Base-by-base conservation (phyloP, 2,113 vertebrate species). In the Chrysochloris asiatica region DNA sequence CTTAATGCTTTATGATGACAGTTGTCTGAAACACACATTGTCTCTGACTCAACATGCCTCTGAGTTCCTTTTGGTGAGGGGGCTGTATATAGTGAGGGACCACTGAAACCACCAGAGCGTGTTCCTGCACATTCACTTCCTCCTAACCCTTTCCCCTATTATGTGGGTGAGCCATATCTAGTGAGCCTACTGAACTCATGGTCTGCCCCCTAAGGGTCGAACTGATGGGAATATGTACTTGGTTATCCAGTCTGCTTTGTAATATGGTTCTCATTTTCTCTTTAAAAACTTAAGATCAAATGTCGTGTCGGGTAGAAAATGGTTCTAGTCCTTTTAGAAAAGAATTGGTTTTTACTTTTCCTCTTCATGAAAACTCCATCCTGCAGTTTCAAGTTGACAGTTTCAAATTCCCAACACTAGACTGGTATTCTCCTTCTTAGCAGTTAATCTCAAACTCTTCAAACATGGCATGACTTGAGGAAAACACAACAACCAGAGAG, bases 281-380 rank as follows among this genome's bases (percentile, higher is more conserved):
- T 43, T 14, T 6, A 38, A 33, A 86, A 88, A 72, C 48, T n/a
- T 33, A 80, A 36, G 45, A 11, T 71, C 59, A 30, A 3, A 47
- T 73, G 48, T 33, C 36, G 13, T 83, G 38, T 47, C 19, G 72
- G 90, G 30, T 88, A 19, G 56, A 72, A 86, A 28, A 38, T 63
- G 9, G 30, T 45, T 83, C 41, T 75, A 88, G 77, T 50, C 61
- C 16, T 48, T 6, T 81, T 89, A 88, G 78, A 52, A 87, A 69
- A 77, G n/a, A 77, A 17, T 48, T 69, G 69, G 36, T 72, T 94
- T 84, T 67, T 75, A 24, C 8, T 90, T 92, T 86, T 80, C 69
- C 71, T 90, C 26, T 72, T 3, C 54, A 81, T 41, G 73, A 91
- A 75, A 63, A 48, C 21, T 73, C 38, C 28, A n/a, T 81, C n/a